Conservation (phyloP, 2,113 vertebrate genomes). For the Turdus rufiventris region DNA sequence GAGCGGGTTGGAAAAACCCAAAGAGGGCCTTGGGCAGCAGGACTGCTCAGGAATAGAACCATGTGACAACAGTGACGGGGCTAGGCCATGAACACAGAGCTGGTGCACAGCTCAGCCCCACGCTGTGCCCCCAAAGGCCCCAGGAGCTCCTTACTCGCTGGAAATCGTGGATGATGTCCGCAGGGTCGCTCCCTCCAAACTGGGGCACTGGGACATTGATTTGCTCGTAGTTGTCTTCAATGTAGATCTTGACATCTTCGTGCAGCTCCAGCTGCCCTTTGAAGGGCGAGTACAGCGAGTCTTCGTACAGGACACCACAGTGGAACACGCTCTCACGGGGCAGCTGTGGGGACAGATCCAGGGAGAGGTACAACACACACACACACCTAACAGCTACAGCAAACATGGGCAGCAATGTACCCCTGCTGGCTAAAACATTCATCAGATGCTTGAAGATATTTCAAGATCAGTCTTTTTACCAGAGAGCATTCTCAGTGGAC, state of each 20-base stretch:
- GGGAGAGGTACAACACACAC: neutral
- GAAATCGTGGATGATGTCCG: conserved; percentile 94
- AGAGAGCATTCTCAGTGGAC: neutral
- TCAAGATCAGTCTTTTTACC: neutral
- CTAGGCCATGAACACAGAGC: fast-evolving
- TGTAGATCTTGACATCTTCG: conserved; percentile 89
- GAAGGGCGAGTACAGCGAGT: conserved; percentile 78
- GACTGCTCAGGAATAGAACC: neutral
- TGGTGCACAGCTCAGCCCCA: neutral
- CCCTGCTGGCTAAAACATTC: neutral
- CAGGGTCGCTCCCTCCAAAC: conserved; percentile 88
- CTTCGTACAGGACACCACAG: conserved; percentile 86
- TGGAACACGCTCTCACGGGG: conserved; percentile 86
- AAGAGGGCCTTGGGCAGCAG: neutral
- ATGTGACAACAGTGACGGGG: neutral
- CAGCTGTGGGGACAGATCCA: conserved; percentile 64
- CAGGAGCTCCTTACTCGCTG: conserved; percentile 78
- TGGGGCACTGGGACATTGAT: conserved; percentile 88
- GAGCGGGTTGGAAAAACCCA: neutral
- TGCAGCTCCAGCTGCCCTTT: conserved; percentile 83
- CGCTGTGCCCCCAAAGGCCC: neutral
- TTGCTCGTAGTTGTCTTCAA: conserved; percentile 89
- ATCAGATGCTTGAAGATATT: neutral
- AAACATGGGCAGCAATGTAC: neutral
- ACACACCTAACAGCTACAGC: neutral